Conservation (phyloP, 2,113 vertebrate genomes). For the Crotophaga sulcirostris region DNA sequence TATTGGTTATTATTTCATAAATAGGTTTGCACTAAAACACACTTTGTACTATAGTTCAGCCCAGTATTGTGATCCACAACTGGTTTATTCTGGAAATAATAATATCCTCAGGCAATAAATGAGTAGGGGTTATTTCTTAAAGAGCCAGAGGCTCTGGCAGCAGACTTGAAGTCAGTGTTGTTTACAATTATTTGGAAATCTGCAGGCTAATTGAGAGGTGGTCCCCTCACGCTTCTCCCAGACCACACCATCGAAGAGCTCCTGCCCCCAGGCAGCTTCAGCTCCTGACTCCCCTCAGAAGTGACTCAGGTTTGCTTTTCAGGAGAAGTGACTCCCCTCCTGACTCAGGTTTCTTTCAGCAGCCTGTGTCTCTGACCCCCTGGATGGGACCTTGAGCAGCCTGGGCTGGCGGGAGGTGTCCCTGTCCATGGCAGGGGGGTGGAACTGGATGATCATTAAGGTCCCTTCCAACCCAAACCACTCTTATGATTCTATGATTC, state of each 20-base stretch:
- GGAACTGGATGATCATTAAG: too few species aligned
- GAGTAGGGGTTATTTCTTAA: not conserved
- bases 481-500: too few species aligned
- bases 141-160: slow-evolving; percentile 6
- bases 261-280: not conserved
- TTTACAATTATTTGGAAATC: not conserved
- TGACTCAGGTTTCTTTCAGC: not conserved
- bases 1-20: not conserved
- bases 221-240: not conserved
- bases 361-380: not conserved
- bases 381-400: too few species aligned
- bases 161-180: not conserved
- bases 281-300: too few species aligned
- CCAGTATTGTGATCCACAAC: not conserved
- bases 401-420: too few species aligned
- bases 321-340: too few species aligned
- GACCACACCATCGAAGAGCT: not conserved
- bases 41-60: not conserved
- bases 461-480: too few species aligned
- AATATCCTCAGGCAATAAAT: slow-evolving; percentile 13
- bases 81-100: slow-evolving; percentile 16
- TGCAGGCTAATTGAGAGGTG: not conserved
- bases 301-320: not conserved
- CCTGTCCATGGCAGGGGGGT: too few species aligned
- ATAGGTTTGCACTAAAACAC: slow-evolving; percentile 28